Evolutionary conservation across 2,797 vertebrate species (phyloP).

Genomic region (Trematomus bernacchii): DNA sequence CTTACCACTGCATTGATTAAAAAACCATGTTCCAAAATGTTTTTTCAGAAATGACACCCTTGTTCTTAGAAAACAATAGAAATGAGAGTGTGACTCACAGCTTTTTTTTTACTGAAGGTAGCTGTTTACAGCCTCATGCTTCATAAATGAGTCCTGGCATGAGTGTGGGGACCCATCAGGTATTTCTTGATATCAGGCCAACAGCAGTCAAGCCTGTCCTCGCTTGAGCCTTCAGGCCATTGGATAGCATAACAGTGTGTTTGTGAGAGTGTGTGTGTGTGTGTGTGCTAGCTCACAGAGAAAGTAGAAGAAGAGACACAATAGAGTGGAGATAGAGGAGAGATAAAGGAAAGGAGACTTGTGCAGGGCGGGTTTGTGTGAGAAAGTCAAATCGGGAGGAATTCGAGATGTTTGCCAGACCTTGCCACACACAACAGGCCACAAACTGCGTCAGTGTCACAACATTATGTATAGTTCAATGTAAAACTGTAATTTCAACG

Average conservation of each 20-base stretch:
- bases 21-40: background rate
- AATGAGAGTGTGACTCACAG: conserved; percentile 46
- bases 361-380: conserved; percentile 42
- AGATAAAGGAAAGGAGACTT: conserved; percentile 32
- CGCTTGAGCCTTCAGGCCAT: conserved; percentile 73
- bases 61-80: conserved; percentile 39
- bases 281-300: conserved; percentile 2
- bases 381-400: conserved; percentile 55
- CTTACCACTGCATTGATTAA: background rate
- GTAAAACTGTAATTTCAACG: conserved; percentile 42
- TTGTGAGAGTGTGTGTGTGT: conserved; percentile 31
- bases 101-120: conserved; percentile 49
- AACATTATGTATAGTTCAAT: conserved; percentile 30
- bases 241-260: conserved; percentile 63
- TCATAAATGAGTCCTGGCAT: conserved; percentile 76
- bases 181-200: conserved; percentile 77
- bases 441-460: conserved; percentile 32
- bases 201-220: conserved; percentile 78
- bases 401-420: conserved; percentile 45
- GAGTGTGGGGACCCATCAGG: conserved; percentile 71
- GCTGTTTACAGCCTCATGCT: conserved; percentile 66
- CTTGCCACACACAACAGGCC: conserved; percentile 53
- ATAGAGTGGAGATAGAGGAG: conserved; percentile 48
- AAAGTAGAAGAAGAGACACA: conserved; percentile 35
- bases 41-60: conserved; percentile 14